These are phyloP conservation scores for Ailurus styani DNA, from an alignment of 2,113 vertebrate species.

Conservation along the genomic window DNA sequence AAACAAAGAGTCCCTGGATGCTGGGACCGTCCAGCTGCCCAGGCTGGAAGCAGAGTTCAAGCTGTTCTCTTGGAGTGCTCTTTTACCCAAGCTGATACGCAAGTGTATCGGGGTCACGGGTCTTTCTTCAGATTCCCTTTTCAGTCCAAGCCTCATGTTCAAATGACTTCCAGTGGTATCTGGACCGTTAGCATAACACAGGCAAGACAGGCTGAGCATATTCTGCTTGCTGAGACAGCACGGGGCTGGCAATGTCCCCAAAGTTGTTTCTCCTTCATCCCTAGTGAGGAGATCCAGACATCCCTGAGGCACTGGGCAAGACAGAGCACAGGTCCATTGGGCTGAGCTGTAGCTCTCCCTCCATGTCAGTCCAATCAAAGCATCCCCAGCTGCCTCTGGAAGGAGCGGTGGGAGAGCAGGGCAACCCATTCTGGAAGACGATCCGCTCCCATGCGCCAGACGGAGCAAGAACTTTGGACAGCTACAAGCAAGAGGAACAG, in stretches of 20 bases:
- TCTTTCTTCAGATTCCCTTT: background rate
- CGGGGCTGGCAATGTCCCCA: too few species aligned
- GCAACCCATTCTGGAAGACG: background rate
- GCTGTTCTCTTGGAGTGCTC: background rate
- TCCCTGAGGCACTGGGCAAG: background rate
- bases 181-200: background rate
- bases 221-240: background rate
- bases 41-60: background rate
- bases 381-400: background rate
- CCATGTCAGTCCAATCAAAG: background rate
- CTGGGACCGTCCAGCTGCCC: background rate
- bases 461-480: background rate
- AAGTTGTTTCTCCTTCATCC: background rate
- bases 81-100: background rate
- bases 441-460: fast-evolving
- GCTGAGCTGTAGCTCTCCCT: background rate
- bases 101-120: background rate
- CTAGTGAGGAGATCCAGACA: background rate
- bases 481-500: conserved; percentile 66
- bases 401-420: background rate
- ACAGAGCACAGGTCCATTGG: background rate
- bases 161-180: background rate
- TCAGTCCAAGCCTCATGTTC: background rate
- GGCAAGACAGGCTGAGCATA: background rate
- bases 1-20: background rate